Evolutionary conservation across 1,140 invertebrate species (phyloP).

Genomic region (Linepithema humile): DNA sequence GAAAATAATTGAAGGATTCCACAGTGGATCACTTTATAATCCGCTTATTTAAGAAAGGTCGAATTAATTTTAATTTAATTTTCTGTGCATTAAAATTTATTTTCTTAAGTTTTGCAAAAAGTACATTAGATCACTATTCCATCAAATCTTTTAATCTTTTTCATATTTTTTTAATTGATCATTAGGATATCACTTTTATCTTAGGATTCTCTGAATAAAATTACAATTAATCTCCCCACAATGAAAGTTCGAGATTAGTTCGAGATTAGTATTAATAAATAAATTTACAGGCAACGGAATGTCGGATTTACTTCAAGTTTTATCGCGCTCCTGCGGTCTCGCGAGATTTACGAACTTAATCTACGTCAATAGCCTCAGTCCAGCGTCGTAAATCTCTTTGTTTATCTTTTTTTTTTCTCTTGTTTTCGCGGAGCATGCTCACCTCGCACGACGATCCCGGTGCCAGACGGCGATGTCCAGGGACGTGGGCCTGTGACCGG

Average conservation of each 20-base stretch:
- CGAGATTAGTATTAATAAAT: constrained; percentile 1
- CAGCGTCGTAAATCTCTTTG: not conserved
- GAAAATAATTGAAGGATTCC: not conserved
- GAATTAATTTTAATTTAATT: not conserved
- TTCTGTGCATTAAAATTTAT: not conserved
- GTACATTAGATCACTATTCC: not conserved
- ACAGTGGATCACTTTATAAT: not conserved
- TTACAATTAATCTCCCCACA: not conserved
- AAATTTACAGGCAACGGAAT: constrained; percentile 2
- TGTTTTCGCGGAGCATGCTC: constrained; percentile 57
- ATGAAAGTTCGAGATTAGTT: not conserved
- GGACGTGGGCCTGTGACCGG: constrained; percentile 76
- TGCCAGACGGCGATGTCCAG: constrained; percentile 84
- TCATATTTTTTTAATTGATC: not conserved
- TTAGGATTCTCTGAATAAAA: not conserved
- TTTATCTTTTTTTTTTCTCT: not conserved
- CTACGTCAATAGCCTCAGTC: not conserved
- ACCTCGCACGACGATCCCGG: constrained; percentile 84
- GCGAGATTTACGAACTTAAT: constrained; percentile 34
- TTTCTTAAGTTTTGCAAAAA: not conserved
- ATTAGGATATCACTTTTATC: not conserved
- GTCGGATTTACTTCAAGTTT: constrained; percentile 1
- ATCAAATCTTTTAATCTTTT: not conserved
- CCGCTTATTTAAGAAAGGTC: not conserved
- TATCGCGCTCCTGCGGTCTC: not conserved